Conservation (phyloP, 2,797 vertebrate genomes). For the Cynopterus sphinx region DNA sequence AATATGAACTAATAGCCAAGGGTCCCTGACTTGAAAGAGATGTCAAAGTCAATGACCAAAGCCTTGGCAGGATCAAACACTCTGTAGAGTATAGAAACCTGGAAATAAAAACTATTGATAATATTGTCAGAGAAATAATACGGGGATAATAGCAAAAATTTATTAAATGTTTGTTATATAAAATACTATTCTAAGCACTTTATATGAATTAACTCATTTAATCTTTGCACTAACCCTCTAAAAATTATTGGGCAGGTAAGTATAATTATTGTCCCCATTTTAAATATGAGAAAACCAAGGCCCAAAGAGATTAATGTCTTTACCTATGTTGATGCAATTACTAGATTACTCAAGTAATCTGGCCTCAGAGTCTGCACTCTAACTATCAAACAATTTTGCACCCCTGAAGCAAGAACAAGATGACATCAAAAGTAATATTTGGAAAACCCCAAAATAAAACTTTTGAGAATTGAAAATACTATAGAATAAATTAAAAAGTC, state of each 20-base stretch:
- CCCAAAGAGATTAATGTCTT: not conserved
- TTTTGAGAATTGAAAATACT: not conserved
- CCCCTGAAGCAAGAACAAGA: not conserved
- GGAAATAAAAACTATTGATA: not conserved
- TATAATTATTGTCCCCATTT: conserved; percentile 7
- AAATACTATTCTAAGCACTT: not conserved
- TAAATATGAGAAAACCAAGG: conserved; percentile 27
- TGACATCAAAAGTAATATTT: not conserved
- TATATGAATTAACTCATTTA: conserved; percentile 11
- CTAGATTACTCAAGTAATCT: not conserved
- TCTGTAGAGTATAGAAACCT: not conserved
- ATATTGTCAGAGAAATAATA: not conserved
- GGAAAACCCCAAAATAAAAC: not conserved
- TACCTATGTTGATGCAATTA: not conserved
- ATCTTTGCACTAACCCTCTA: not conserved
- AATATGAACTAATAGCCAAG: not conserved
- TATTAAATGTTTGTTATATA: not conserved
- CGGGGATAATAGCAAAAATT: not conserved
- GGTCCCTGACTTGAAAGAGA: conserved; percentile 19
- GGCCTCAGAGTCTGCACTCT: not conserved
- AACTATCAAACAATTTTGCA: not conserved
- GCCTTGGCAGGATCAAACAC: not conserved
- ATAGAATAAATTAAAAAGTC: conserved; percentile 20
- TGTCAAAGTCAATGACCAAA: not conserved
- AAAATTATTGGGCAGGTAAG: not conserved